Base-by-base conservation (phyloP, 1,140 invertebrate species). In the Neodiprion pinetum region DNA sequence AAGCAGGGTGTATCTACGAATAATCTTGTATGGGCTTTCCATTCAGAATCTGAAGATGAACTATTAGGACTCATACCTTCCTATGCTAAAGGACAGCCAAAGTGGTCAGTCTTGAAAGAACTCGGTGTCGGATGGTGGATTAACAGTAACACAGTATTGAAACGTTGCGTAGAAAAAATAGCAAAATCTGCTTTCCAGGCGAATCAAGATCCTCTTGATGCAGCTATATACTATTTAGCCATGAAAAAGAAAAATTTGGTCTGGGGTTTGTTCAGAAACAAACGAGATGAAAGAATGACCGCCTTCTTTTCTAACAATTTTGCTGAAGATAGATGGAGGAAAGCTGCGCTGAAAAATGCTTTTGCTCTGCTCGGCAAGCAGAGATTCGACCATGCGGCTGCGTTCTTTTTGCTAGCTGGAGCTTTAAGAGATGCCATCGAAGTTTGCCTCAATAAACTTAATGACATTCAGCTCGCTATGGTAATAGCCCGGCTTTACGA, bases 191-290 rank as follows among this genome's bases (percentile, higher is more conserved):
- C 97, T 0, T 99, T 96, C 86, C 95, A 97, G 88, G 85, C 88
- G 0, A 94, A 95, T 48, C 94, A 98, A 86, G 96, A 99, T 87
- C 99, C 99, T 0, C 91, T 99, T 82, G 99, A 99, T 86, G 97
- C 98, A 7, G 97, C 98, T 1, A 90, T 99, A 11, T 99, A 97
- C 86, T 99, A 99, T 86, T 88, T 99, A 71, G 98, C 98, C 7
- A 98, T 99, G 97, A 98, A 96, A 85, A 99, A 99, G 90, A 99
- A 99, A 83, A 98, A 94, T 82, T 89, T 99, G 8, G 92, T 99
- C 0, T 99, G 97, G 95, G 98, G 97, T 5, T 87, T 99, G 7
- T 99, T 97, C 87, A 89, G 97, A 75, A 98, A 94, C 3, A 93
- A 95, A 72, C 87, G 93, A 10, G 96, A 99, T 82, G 94, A 95